These are phyloP conservation scores for Nemoura dubitans DNA, from an alignment of 2,888 invertebrate species.

Conservation along the genomic window DNA sequence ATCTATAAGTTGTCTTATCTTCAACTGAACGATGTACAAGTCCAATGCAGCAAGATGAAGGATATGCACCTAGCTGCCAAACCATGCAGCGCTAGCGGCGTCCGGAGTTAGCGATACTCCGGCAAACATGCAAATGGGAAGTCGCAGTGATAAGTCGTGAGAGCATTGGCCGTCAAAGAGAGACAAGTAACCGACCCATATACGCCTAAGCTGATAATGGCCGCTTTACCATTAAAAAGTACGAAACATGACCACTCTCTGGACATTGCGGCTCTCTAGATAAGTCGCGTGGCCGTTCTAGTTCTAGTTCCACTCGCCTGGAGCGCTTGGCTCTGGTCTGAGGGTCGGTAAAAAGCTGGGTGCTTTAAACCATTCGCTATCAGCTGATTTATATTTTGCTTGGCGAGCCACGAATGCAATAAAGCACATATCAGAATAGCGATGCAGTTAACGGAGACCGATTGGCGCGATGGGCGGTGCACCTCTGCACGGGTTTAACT, in stretches of 20 bases:
- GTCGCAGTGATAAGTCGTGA: background rate
- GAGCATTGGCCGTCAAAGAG: background rate
- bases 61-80: background rate
- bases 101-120: background rate
- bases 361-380: background rate
- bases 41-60: background rate
- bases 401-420: background rate
- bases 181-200: no score
- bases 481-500: background rate
- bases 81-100: background rate
- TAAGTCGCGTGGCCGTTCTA: background rate
- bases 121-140: background rate
- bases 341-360: background rate
- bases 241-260: background rate
- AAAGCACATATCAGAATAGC: background rate
- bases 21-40: background rate
- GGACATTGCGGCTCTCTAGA: background rate
- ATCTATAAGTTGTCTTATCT: no score
- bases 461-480: background rate
- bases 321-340: background rate
- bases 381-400: background rate
- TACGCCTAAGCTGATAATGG: no score
- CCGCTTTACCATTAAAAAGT: no score
- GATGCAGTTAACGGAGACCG: background rate
- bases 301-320: background rate